Conservation (phyloP, 2,888 invertebrate genomes). For the Theodoxus fluviatilis region DNA sequence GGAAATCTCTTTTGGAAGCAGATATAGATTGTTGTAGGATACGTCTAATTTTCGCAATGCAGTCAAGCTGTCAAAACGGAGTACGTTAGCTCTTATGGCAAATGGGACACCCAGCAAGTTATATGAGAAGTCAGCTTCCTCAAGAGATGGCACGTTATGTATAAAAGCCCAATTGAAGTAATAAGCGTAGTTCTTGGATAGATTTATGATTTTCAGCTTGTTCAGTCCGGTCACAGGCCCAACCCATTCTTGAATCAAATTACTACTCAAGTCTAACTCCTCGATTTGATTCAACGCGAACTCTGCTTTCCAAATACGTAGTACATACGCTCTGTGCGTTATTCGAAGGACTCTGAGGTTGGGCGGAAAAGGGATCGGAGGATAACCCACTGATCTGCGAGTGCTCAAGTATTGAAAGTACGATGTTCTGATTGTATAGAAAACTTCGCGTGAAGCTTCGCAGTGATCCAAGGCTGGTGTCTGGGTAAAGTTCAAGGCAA, state of each 20-base stretch:
- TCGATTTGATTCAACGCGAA: no score
- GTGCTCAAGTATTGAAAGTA: no score
- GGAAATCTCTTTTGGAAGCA: slow-evolving; percentile 13
- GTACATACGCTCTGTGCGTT: no score
- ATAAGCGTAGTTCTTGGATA: slow-evolving; percentile 9
- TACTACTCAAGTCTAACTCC: slow-evolving; percentile 19
- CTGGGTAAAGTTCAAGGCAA: no score
- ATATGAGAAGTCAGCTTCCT: slow-evolving; percentile 5
- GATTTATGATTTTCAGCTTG: slow-evolving; percentile 22
- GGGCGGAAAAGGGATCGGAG: no score
- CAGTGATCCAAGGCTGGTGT: no score
- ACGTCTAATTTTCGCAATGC: slow-evolving; percentile 6
- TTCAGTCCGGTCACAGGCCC: slow-evolving; percentile 22
- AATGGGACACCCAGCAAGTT: slow-evolving; percentile 9
- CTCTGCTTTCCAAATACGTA: no score
- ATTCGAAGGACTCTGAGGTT: no score
- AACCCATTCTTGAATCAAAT: slow-evolving; percentile 1
- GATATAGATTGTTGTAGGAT: slow-evolving; percentile 5
- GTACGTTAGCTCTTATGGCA: neutral
- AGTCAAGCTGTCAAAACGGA: slow-evolving; percentile 1
- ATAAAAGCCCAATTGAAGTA: slow-evolving; percentile 16
- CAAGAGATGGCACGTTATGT: slow-evolving; percentile 5
- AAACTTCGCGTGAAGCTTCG: no score
- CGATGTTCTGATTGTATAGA: no score
- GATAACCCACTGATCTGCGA: no score